phyloP scores from a whole-genome alignment of 2,113 vertebrate genomes.

The Chionomys nivalis region DNA sequence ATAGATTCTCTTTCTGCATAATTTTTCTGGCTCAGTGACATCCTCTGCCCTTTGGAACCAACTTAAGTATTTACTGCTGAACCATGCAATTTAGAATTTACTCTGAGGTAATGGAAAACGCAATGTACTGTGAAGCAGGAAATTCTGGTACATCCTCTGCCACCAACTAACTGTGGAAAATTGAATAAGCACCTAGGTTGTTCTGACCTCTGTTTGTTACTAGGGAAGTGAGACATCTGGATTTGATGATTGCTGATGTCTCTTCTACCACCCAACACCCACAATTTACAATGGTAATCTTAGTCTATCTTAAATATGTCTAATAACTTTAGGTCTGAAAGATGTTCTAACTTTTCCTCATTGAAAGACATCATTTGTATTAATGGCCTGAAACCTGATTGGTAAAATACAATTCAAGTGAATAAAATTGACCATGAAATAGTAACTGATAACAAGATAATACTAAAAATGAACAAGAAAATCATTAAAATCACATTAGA shows the following conservation, averaged over 20 bases:
- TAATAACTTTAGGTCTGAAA: constrained; percentile 9
- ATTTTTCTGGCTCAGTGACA: constrained; percentile 25
- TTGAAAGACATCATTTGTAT: neutral
- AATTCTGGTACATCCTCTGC: constrained; percentile 40
- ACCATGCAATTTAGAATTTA: constrained; percentile 53
- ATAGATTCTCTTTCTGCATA: neutral
- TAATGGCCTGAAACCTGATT: neutral
- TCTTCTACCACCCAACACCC: neutral
- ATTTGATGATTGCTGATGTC: neutral
- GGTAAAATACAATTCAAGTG: neutral
- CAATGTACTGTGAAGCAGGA: constrained; percentile 10
- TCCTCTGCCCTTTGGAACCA: constrained; percentile 5
- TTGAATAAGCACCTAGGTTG: neutral
- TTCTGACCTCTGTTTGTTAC: neutral
- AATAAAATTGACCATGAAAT: neutral
- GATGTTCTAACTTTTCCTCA: constrained; percentile 13
- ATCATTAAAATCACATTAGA: neutral
- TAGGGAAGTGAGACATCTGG: neutral
- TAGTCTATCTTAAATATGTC: neutral
- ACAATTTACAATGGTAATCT: neutral
- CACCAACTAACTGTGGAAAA: neutral
- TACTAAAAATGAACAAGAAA: neutral
- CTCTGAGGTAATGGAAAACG: constrained; percentile 27
- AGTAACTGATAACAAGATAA: neutral
- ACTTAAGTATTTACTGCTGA: constrained; percentile 33